Conservation (phyloP, 2,888 invertebrate species). For the Volucella inflata region DNA sequence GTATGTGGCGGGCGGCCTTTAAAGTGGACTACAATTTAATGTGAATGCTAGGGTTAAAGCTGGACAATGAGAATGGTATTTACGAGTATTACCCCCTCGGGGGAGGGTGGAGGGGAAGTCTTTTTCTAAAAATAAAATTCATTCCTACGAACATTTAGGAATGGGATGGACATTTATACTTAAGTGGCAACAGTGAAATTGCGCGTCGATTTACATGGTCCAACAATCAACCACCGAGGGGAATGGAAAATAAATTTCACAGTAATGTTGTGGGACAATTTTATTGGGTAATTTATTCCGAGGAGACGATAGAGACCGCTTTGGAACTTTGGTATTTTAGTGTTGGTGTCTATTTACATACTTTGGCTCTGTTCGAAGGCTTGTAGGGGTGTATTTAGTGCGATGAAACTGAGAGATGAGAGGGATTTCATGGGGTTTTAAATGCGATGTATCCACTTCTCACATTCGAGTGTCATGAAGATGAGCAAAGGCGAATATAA, state of each 20-base stretch:
- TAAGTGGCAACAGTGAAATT: constrained; percentile 53
- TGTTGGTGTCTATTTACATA: no score
- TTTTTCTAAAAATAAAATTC: constrained; percentile 63
- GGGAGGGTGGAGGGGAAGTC: constrained; percentile 1
- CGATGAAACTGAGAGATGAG: no score
- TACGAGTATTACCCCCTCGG: constrained; percentile 20
- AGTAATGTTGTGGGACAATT: constrained; percentile 14
- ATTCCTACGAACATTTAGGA: constrained; percentile 41
- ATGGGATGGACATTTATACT: constrained; percentile 35
- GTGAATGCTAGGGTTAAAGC: constrained; percentile 42
- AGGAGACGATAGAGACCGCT: not conserved
- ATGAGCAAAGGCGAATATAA: no score
- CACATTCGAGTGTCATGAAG: no score
- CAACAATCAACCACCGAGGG: not conserved
- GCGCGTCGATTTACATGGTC: constrained; percentile 7
- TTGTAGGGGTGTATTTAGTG: no score
- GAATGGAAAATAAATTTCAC: constrained; percentile 31
- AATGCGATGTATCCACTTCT: no score
- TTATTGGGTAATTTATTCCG: constrained; percentile 35
- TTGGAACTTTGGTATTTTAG: no score
- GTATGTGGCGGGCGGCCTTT: constrained; percentile 28
- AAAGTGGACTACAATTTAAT: constrained; percentile 59
- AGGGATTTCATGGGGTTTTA: no score
- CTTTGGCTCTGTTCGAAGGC: no score
- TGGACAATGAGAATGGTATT: constrained; percentile 25